Conservation (phyloP, 2,113 vertebrate species). For the Galbula dea region DNA sequence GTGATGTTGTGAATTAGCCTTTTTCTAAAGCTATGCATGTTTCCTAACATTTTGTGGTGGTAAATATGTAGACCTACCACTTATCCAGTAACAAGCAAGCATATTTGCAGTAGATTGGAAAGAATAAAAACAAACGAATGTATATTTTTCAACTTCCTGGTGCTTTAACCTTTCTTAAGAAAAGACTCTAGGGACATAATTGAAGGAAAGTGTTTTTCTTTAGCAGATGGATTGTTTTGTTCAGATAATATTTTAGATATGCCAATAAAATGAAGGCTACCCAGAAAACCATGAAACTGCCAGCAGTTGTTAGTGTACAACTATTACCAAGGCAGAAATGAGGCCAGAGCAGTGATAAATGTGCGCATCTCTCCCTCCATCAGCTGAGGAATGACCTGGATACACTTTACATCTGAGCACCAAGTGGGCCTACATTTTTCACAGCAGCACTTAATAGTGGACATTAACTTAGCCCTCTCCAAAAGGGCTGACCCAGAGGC, state of each 20-base stretch:
- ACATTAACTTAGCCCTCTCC: slow-evolving; percentile 84
- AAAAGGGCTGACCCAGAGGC: slow-evolving; percentile 78
- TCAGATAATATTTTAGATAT: slow-evolving; percentile 77
- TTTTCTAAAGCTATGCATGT: slow-evolving; percentile 4
- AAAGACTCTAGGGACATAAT: slow-evolving; percentile 68
- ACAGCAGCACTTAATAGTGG: slow-evolving; percentile 89
- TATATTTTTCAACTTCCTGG: slow-evolving; percentile 67
- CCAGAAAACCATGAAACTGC: slow-evolving; percentile 80
- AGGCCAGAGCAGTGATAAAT: slow-evolving; percentile 96
- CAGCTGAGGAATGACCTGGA: slow-evolving; percentile 93
- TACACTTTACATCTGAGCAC: slow-evolving; percentile 83
- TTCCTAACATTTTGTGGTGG: not conserved
- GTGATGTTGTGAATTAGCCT: not conserved
- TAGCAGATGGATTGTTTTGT: slow-evolving; percentile 73
- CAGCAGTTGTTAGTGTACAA: slow-evolving; percentile 85
- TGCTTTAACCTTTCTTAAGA: slow-evolving; percentile 71
- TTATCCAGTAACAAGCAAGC: not conserved
- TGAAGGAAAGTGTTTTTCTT: slow-evolving; percentile 76
- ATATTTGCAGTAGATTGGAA: slow-evolving; percentile 34
- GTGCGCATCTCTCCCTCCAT: slow-evolving; percentile 80
- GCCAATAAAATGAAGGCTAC: slow-evolving; percentile 82
- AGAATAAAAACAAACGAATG: slow-evolving; percentile 69
- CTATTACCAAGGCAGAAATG: slow-evolving; percentile 90
- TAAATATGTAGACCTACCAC: slow-evolving; percentile 27
- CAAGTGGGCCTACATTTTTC: slow-evolving; percentile 93